Percentiles rank a stretch among this genome's conserved stretches.
phyloP scores from a whole-genome alignment of 1,140 invertebrate species.

The Hylaeus anthracinus region DNA sequence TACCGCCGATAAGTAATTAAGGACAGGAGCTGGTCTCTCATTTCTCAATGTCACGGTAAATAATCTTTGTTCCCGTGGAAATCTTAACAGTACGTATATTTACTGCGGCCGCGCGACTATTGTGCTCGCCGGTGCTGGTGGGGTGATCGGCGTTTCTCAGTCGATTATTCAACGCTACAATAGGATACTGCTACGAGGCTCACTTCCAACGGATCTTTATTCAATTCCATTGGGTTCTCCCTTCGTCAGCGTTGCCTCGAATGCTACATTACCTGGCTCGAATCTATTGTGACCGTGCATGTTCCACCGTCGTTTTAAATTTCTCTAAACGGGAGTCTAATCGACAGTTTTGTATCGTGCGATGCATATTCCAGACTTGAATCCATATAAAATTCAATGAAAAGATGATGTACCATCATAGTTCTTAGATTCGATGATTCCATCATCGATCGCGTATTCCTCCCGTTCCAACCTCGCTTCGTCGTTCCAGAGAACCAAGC shows the following conservation, averaged over 20 bases:
- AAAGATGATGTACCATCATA: too few relatives aligned
- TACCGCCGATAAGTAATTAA: slow-evolving; percentile 40
- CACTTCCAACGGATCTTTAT: not conserved
- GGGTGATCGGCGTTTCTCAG: slow-evolving; percentile 35
- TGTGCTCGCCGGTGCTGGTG: not conserved
- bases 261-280: too few relatives aligned
- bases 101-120: not conserved
- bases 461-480: not conserved
- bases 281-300: not conserved
- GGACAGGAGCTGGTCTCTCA: slow-evolving; percentile 1
- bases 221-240: not conserved
- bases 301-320: too few relatives aligned
- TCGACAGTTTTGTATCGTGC: too few relatives aligned
- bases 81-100: slow-evolving; percentile 14
- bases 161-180: slow-evolving; percentile 21
- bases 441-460: not conserved
- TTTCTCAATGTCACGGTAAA: slow-evolving; percentile 42
- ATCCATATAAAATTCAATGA: too few relatives aligned
- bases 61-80: slow-evolving; percentile 23
- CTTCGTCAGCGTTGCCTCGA: too few relatives aligned
- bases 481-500: slow-evolving; percentile 4
- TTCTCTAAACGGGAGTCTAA: too few relatives aligned
- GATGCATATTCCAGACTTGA: too few relatives aligned
- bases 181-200: not conserved
- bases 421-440: too few relatives aligned